phyloP scores from a whole-genome alignment of 2,113 vertebrate species.

The Myotis brandtii region DNA sequence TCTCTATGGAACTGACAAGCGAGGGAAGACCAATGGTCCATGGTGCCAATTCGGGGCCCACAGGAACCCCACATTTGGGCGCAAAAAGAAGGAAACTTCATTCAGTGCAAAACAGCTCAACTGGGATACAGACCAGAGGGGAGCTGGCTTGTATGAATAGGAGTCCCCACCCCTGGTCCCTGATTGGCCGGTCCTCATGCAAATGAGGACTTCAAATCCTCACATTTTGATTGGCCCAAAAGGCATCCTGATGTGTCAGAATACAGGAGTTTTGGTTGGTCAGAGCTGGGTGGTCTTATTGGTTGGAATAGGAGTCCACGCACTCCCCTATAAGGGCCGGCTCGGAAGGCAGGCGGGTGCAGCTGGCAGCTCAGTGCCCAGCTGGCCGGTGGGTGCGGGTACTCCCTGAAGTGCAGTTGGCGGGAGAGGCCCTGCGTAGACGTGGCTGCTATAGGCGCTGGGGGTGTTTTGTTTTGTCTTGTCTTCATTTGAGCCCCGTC shows the following conservation, averaged over 20 bases:
- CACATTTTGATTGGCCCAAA: neutral
- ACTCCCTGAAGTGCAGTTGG: too few species aligned
- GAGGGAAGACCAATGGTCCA: neutral
- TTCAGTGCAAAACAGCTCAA: neutral
- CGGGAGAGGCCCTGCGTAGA: neutral
- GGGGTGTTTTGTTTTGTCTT: too few species aligned
- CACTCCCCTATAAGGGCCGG: too few species aligned
- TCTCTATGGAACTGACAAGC: neutral
- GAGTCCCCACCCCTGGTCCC: neutral
- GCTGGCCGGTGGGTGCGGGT: too few species aligned
- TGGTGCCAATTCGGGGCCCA: neutral
- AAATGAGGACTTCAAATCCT: neutral
- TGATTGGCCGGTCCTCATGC: neutral
- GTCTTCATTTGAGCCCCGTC: neutral
- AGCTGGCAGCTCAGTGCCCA: too few species aligned
- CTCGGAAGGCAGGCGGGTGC: too few species aligned
- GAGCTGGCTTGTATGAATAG: neutral
- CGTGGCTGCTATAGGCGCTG: neutral
- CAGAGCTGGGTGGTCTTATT: neutral
- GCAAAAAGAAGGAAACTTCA: too few species aligned
- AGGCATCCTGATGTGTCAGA: neutral
- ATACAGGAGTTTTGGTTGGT: neutral
- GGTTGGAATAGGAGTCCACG: neutral
- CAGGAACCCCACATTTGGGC: too few species aligned
- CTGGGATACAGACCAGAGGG: neutral